Conservation (phyloP, 2,113 vertebrate species). For the Psittacula cyanocephala region DNA sequence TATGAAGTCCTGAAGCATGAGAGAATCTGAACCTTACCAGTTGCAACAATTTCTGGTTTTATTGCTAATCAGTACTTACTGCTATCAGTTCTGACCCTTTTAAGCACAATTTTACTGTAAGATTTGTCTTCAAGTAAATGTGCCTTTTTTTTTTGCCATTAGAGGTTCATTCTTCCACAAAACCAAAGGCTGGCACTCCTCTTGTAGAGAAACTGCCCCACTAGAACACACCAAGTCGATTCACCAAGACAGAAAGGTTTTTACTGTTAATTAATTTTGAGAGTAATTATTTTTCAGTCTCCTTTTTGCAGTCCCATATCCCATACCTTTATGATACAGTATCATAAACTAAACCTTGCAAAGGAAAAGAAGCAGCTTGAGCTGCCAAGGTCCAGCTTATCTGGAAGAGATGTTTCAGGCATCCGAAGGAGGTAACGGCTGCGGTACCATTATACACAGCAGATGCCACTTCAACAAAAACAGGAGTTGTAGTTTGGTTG, state of each 20-base stretch:
- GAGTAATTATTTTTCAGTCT: background rate
- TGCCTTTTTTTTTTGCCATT: background rate
- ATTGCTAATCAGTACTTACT: background rate
- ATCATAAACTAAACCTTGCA: background rate
- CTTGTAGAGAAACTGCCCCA: background rate
- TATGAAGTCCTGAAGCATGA: background rate
- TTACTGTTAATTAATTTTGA: background rate
- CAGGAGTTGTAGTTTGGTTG: background rate
- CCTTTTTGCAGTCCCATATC: background rate
- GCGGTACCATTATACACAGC: background rate
- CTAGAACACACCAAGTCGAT: fast-evolving
- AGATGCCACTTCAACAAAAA: background rate
- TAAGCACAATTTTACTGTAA: background rate
- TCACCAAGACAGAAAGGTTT: fast-evolving
- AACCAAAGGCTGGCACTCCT: background rate
- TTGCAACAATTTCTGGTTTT: background rate
- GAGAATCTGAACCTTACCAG: background rate
- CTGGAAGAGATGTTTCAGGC: background rate
- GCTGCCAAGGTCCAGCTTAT: background rate
- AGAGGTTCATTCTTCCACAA: background rate
- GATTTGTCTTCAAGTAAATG: background rate
- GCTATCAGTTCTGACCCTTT: background rate
- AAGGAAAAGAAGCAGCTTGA: background rate
- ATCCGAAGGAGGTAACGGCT: background rate
- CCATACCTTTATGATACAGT: background rate